Evolutionary conservation across 2,113 vertebrate species (phyloP).

Genomic region (Neogale vison): DNA sequence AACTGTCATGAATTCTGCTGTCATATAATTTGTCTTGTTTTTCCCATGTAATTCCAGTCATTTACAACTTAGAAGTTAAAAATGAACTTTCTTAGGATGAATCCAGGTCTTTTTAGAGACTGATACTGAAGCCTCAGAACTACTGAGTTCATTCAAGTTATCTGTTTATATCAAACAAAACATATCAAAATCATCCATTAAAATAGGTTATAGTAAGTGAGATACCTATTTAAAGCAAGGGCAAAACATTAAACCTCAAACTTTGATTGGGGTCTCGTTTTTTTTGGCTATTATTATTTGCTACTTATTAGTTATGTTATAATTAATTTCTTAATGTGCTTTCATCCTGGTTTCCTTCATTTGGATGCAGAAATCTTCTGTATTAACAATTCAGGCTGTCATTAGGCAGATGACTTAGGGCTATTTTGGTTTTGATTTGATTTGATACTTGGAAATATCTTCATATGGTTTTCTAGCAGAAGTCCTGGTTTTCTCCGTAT

Average conservation of each 20-base stretch:
- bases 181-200: not conserved
- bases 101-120: not conserved
- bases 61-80: slow-evolving; percentile 44
- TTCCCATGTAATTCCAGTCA: not conserved
- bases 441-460: slow-evolving; percentile 20
- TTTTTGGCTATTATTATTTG: slow-evolving; percentile 5
- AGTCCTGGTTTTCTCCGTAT: not conserved
- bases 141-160: not conserved
- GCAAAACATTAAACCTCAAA: not conserved
- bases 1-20: not conserved
- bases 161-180: slow-evolving; percentile 33
- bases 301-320: not conserved
- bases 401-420: not conserved
- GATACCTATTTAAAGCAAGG: not conserved
- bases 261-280: not conserved
- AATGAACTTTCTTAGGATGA: slow-evolving; percentile 8
- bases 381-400: not conserved
- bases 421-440: slow-evolving; percentile 27
- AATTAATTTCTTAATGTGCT: slow-evolving; percentile 2
- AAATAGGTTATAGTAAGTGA: slow-evolving; percentile 16
- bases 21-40: slow-evolving; percentile 29
- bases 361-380: not conserved
- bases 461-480: not conserved
- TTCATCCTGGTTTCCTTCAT: not conserved
- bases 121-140: not conserved